Percentiles rank a stretch among this genome's conserved stretches.
Evolutionary conservation across 2,888 invertebrate species (phyloP).

Genomic region (Priapulus caudatus): DNA sequence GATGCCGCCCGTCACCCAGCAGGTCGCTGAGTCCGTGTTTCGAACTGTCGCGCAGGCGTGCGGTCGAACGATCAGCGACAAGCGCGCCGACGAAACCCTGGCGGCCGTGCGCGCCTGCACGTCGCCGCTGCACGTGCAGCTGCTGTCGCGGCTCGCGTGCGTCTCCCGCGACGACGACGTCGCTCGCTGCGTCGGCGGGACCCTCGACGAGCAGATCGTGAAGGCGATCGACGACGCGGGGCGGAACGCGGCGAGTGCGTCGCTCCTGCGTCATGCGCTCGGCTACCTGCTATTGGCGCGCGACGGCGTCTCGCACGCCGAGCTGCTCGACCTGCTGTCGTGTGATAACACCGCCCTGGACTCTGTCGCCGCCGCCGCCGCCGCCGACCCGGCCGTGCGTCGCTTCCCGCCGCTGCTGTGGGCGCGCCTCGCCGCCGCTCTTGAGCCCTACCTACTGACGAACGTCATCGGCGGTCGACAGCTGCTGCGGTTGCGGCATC

Average conservation of each 20-base stretch:
- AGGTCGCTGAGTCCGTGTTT: background rate
- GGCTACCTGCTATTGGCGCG: constrained; percentile 60
- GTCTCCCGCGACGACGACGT: constrained; percentile 49
- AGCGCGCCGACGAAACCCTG: background rate
- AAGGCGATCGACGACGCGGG: constrained; percentile 56
- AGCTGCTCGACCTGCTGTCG: constrained; percentile 51
- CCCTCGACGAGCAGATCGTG: constrained; percentile 51
- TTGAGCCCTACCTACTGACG: background rate
- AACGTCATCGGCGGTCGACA: background rate
- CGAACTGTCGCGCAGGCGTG: background rate
- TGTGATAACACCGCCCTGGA: constrained; percentile 33
- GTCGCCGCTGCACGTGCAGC: constrained; percentile 38
- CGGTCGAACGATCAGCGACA: background rate
- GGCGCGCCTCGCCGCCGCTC: background rate
- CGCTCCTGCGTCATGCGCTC: no score
- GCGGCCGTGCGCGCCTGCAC: background rate
- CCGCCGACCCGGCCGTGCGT: background rate
- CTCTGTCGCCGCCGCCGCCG: constrained; percentile 20
- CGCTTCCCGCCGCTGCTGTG: background rate
- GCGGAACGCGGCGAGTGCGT: no score
- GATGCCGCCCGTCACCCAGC: background rate
- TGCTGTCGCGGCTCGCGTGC: constrained; percentile 36
- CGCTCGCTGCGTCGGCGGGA: constrained; percentile 45
- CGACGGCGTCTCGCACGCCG: constrained; percentile 65
- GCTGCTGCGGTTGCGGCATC: background rate